Conservation (phyloP, 2,797 vertebrate species). For the Enteromius treurensis region DNA sequence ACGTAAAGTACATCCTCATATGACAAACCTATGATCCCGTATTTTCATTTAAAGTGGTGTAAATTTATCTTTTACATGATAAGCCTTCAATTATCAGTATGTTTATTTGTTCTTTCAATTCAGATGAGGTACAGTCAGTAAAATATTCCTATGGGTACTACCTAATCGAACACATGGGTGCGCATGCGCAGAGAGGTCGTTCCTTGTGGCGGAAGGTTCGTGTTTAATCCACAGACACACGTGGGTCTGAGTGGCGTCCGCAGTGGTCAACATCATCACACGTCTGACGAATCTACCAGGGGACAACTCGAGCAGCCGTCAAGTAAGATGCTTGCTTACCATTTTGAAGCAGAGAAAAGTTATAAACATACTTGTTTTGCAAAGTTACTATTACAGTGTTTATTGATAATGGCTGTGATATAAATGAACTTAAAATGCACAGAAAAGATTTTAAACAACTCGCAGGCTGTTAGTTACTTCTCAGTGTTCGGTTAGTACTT, state of each 20-base stretch:
- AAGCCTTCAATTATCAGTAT: not conserved
- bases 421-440: not conserved
- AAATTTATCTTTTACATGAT: not conserved
- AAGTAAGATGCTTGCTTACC: conserved; percentile 8
- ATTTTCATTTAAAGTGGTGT: not conserved
- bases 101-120: not conserved
- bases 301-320: not conserved
- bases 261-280: conserved; percentile 17
- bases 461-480: not conserved
- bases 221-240: conserved; percentile 8
- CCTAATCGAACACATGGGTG: too few relatives aligned
- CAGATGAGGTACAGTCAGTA: not conserved
- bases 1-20: not conserved
- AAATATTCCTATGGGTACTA: not conserved
- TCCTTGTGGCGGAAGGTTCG: conserved; percentile 40
- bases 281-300: not conserved
- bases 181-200: conserved; percentile 12
- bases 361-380: not conserved
- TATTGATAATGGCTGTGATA: not conserved
- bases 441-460: not conserved
- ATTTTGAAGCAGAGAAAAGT: not conserved
- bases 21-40: not conserved
- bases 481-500: not conserved
- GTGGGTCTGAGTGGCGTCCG: conserved; percentile 21
- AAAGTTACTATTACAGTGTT: not conserved